These are phyloP conservation scores for Bursaphelenchus okinawaensis DNA, from an alignment of 2,888 invertebrate species.

Conservation along the genomic window DNA sequence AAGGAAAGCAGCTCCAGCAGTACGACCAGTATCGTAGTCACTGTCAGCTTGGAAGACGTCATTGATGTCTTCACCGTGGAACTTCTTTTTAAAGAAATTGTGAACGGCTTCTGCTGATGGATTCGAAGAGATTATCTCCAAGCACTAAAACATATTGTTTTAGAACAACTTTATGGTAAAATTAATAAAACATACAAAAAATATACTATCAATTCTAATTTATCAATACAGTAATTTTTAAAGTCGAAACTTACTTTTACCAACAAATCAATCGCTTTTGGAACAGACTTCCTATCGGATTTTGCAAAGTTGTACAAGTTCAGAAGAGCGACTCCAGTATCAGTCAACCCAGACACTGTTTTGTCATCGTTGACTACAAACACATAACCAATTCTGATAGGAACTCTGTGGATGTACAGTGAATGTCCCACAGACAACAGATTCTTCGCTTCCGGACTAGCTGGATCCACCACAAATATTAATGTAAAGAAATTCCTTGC, in stretches of 20 bases:
- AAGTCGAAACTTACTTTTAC: conserved; percentile 67
- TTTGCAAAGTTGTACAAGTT: conserved; percentile 84
- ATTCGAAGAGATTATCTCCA: too few species aligned
- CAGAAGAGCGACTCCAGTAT: conserved; percentile 75
- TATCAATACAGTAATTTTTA: too few species aligned
- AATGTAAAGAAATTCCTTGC: conserved; percentile 64
- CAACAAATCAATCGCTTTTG: conserved; percentile 75
- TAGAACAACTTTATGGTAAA: too few species aligned
- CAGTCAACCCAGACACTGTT: conserved; percentile 64
- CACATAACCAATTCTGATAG: conserved; percentile 78
- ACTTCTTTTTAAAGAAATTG: conserved; percentile 67
- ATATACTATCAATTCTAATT: too few species aligned
- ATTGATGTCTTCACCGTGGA: conserved; percentile 66
- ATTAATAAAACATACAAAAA: too few species aligned
- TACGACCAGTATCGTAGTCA: conserved; percentile 77
- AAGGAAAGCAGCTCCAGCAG: conserved; percentile 57
- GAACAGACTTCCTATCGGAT: conserved; percentile 68
- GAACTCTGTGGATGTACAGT: conserved; percentile 81
- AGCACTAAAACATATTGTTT: too few species aligned
- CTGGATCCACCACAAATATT: conserved; percentile 76
- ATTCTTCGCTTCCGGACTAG: conserved; percentile 67
- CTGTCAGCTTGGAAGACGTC: conserved; percentile 80
- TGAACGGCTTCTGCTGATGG: conserved; percentile 71
- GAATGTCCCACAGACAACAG: conserved; percentile 82
- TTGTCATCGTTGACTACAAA: conserved; percentile 66